A percentile compares a stretch with the other conserved stretches of the same genome.
These are phyloP conservation scores for Rosalia funebris DNA, from an alignment of 2,888 invertebrate genomes.

Conservation along the genomic window DNA sequence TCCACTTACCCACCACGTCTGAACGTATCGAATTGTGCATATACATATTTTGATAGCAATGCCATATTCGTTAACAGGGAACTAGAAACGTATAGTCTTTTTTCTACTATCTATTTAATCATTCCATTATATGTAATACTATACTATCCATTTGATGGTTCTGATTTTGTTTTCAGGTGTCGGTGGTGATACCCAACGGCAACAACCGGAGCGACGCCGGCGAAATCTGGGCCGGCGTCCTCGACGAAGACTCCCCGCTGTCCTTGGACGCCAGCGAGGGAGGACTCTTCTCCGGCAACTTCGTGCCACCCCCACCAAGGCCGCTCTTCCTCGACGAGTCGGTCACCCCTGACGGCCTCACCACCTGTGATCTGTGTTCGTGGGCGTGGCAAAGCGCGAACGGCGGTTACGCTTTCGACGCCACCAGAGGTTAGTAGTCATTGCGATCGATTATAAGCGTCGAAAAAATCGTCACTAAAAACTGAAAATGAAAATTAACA, in stretches of 20 bases:
- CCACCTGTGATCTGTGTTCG: constrained; percentile 78
- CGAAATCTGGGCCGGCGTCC: constrained; percentile 45
- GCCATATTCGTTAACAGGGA: too few relatives aligned
- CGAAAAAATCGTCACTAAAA: too few relatives aligned
- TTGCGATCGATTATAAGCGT: too few relatives aligned
- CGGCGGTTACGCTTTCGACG: constrained; percentile 63
- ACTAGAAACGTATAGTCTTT: too few relatives aligned
- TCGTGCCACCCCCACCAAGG: constrained; percentile 76
- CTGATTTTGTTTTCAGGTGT: constrained; percentile 50
- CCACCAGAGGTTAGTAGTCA: constrained; percentile 71
- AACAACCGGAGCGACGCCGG: constrained; percentile 37
- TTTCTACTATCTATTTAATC: too few relatives aligned
- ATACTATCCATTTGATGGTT: too few relatives aligned
- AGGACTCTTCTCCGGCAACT: constrained; percentile 64
- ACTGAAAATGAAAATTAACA: too few relatives aligned
- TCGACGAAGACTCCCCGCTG: constrained; percentile 50
- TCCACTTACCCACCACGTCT: too few relatives aligned
- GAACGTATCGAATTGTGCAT: too few relatives aligned
- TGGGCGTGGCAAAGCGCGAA: constrained; percentile 72
- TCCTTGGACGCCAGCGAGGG: constrained; percentile 58
- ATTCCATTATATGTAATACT: too few relatives aligned
- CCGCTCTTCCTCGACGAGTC: constrained; percentile 73
- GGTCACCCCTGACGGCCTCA: constrained; percentile 74
- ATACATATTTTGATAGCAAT: too few relatives aligned
- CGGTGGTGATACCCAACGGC: constrained; percentile 44